Percentiles rank a stretch among this genome's conserved stretches.
Conservation (phyloP, 2,797 vertebrate genomes). For the Hydrocynus forskahlii region DNA sequence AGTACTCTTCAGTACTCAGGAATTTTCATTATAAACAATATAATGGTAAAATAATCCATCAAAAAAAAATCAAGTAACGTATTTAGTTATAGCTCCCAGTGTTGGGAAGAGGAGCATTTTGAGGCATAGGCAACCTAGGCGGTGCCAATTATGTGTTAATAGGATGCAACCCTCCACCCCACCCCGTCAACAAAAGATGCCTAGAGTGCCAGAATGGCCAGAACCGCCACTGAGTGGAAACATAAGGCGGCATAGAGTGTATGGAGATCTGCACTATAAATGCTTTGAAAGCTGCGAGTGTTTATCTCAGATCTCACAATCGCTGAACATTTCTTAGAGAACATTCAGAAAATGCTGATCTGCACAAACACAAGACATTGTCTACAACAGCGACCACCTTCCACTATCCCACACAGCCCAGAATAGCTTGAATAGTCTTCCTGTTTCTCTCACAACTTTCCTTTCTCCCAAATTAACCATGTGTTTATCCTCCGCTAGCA, state of each 20-base stretch:
- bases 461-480: constrained; percentile 23
- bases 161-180: too few species aligned
- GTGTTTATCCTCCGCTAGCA: constrained; percentile 20
- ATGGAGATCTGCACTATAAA: background rate
- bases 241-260: background rate
- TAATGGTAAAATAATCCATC: too few species aligned
- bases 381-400: background rate
- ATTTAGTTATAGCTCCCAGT: too few species aligned
- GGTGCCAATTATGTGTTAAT: too few species aligned
- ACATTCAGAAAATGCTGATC: background rate
- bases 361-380: constrained; percentile 4
- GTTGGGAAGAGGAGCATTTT: too few species aligned
- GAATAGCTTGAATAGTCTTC: constrained; percentile 46
- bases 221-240: background rate
- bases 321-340: background rate
- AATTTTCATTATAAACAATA: too few species aligned
- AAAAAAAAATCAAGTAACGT: too few species aligned
- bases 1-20: background rate
- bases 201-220: background rate
- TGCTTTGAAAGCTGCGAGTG: background rate
- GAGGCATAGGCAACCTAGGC: too few species aligned
- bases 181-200: too few species aligned
- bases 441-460: constrained; percentile 32
- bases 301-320: constrained; percentile 2
- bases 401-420: constrained; percentile 38